Evolutionary conservation across 2,113 vertebrate species (phyloP), one percentile per base, ranked within the genome.

Genomic region (Calonectris borealis): DNA sequence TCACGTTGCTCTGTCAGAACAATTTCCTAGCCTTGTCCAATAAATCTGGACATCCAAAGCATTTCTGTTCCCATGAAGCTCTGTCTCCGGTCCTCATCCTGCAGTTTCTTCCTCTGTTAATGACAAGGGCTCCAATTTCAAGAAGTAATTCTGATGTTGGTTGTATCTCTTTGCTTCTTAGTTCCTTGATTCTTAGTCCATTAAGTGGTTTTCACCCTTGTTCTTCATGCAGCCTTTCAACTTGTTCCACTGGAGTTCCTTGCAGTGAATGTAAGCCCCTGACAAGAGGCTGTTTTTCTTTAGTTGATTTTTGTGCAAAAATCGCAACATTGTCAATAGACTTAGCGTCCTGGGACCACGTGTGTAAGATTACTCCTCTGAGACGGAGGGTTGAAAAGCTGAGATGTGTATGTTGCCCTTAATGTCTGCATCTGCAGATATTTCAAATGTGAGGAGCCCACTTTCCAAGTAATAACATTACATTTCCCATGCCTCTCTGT

Each of bases 261-360:
- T 79, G 18, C 36, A 16, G 16, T 64, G 17, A 93, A 71, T 87
- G 86, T 78, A 86, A 83, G n/a, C 9, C 16, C 7, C 7, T 75
- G 42, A 22, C 5, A 64, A 54, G 22, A 68, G 16, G 11, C 38
- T 86, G 9, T 9, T 82, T 81, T 75, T 58, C 27, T 29, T n/a
- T 27, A 19, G 40, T 31, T 78, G 4, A 40, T 82, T 87, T 87
- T 86, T 73, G 26, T 44, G 60, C 36, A 71, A 83, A 86, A 73
- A 66, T 42, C 0, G 0, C 49, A 40, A 54, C 40, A 26, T 24
- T 76, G 31, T 83, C 20, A 16, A 13, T 32, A 65, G n/a, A 40
- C 25, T 76, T 90, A 19, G 6, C 68, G 40, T 83, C 16, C 38
- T 48, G 69, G 61, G 46, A 62, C 27, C 13, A 19, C 0, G 1